Conservation (phyloP, 2,797 vertebrate genomes). For the Ptychobarbus kaznakovi region DNA sequence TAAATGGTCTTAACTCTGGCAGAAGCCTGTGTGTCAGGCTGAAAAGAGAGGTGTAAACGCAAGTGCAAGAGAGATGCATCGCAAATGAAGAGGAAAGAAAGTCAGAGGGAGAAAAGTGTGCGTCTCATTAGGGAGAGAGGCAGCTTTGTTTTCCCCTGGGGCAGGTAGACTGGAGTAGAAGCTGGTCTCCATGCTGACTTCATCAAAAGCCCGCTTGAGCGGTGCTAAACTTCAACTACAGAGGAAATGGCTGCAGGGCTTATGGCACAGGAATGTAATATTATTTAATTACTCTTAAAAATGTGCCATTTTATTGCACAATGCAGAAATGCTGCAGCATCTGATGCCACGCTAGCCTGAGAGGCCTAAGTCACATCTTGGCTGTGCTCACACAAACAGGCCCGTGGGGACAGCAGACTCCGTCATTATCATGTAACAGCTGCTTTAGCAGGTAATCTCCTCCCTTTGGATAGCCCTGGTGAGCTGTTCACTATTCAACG, state of each 20-base stretch:
- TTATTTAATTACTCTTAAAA: slow-evolving; percentile 47
- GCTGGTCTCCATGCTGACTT: slow-evolving; percentile 48
- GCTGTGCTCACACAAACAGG: slow-evolving; percentile 39
- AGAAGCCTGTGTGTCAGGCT: slow-evolving; percentile 37
- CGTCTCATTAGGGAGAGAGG: slow-evolving; percentile 72
- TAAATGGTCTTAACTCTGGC: slow-evolving; percentile 19
- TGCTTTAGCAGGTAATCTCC: slow-evolving; percentile 52
- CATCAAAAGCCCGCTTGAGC: slow-evolving; percentile 51
- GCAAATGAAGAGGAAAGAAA: slow-evolving; percentile 48
- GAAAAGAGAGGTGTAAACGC: slow-evolving; percentile 31
- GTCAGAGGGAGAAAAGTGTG: slow-evolving; percentile 44
- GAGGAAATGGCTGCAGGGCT: slow-evolving; percentile 32
- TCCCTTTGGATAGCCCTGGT: slow-evolving; percentile 37
- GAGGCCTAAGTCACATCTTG: slow-evolving; percentile 45
- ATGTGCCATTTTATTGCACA: slow-evolving; percentile 18
- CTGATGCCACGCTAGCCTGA: slow-evolving; percentile 21
- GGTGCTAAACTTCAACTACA: slow-evolving; percentile 46
- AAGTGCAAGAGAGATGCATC: slow-evolving; percentile 36
- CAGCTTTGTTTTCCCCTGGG: slow-evolving; percentile 63
- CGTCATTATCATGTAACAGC: slow-evolving; percentile 53
- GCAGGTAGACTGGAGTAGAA: slow-evolving; percentile 56
- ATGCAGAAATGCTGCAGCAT: background rate
- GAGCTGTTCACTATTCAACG: slow-evolving; percentile 77
- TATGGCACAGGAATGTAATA: slow-evolving; percentile 36
- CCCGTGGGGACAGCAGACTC: slow-evolving; percentile 27